A percentile compares a stretch with the other conserved stretches of the same genome.
phyloP scores from a whole-genome alignment of 2,888 invertebrate species.

The Thecocarcelia acutangulata region DNA sequence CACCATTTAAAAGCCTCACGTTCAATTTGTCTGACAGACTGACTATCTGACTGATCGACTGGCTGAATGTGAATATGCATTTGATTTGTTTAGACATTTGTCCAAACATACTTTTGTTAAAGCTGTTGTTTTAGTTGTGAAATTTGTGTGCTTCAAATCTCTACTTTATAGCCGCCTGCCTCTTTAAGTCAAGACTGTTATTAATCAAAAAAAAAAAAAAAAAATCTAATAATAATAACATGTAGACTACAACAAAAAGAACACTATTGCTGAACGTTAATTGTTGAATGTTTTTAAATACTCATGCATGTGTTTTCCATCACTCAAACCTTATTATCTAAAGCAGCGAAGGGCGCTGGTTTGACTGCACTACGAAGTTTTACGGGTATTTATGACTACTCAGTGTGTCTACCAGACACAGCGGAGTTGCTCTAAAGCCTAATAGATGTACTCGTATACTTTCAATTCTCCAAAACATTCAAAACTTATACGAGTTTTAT shows the following conservation, averaged over 20 bases:
- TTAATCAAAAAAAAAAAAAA: conserved; percentile 60
- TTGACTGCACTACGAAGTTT: too few relatives aligned
- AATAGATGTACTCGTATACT: too few relatives aligned
- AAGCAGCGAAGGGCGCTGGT: too few relatives aligned
- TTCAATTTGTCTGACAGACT: conserved; percentile 4
- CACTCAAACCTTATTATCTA: conserved; percentile 6
- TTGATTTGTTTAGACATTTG: conserved; percentile 13
- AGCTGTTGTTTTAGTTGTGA: not conserved
- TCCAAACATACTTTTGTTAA: conserved; percentile 33
- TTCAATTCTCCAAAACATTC: too few relatives aligned
- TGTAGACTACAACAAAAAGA: conserved; percentile 8
- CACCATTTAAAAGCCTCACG: not conserved
- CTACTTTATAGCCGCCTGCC: conserved; percentile 32
- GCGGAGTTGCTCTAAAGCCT: too few relatives aligned
- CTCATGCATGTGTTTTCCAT: conserved; percentile 40
- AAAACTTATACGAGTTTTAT: too few relatives aligned
- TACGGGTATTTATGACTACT: too few relatives aligned
- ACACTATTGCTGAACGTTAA: conserved; percentile 12
- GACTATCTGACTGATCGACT: not conserved
- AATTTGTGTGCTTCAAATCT: conserved; percentile 2
- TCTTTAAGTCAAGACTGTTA: conserved; percentile 59
- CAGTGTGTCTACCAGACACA: too few relatives aligned
- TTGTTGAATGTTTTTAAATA: conserved; percentile 33
- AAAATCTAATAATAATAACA: conserved; percentile 5
- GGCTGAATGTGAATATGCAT: not conserved